Base-by-base conservation (phyloP, 2,797 vertebrate genomes). In the Periophthalmus magnuspinnatus region DNA sequence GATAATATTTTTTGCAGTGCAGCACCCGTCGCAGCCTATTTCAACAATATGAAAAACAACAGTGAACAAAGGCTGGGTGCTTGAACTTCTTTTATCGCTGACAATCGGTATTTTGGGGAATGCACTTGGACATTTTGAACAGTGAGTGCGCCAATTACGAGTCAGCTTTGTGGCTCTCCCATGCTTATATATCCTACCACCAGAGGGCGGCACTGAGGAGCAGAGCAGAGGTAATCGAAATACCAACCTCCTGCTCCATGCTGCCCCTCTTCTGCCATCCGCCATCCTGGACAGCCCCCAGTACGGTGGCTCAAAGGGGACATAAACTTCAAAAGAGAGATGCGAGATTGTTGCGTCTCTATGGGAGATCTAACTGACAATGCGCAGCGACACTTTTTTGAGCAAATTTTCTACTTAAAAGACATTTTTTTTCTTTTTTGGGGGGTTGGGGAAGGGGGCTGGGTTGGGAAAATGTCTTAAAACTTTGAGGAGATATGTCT, bases 351-450 rank as follows among this genome's bases (percentile, higher is more conserved):
- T 34, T 9, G 57, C 57, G 79, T 88, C 88, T 89, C 85, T 71
- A 63, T 83, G 75, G 92, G 90, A 87, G 68, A 84, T 79, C 83
- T 79, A 78, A 87, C 86, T 89, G 87, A 87, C 61, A 90, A 92
- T 91, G 91, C 90, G 90, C 93, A 93, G 91, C 91, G 92, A 93
- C 93, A 94, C 93, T 93, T 94, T 93, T 88, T 93, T 92, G 90
- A 90, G 86, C 61, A 22, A 91, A 32, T 93, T 85, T 91, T 93
- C 92, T 90, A 87, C 89, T 85, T 84, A 78, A 86, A 59, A 10
- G 86, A 69, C 81, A 86, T 84, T 82, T 32, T 7, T 5, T 45
- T 45, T 45, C 4, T 14, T 45, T 41, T 45, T 45, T 45, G 3
- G 14, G 14, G 14, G n/a, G n/a, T n/a, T n/a, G n/a, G n/a, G n/a